These are phyloP conservation scores for Chaetogeoica ovagalla DNA, from an alignment of 2,888 invertebrate species.

Conservation along the genomic window DNA sequence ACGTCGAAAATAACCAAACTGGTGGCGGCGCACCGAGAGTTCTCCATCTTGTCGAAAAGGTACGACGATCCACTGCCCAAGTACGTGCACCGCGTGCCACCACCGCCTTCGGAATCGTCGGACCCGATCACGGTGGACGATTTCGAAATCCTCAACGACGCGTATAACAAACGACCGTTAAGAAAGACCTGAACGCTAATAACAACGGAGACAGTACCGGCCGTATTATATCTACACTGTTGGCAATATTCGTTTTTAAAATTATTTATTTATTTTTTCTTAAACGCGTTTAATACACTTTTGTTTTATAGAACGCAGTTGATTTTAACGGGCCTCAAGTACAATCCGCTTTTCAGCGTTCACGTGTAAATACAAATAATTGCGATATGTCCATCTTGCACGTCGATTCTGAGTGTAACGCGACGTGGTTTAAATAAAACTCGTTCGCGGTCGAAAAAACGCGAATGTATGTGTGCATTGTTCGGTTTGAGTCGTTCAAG, in stretches of 20 bases:
- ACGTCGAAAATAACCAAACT: conserved; percentile 78
- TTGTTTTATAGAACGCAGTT: no score
- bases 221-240: background rate
- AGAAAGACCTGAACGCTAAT: conserved; percentile 16
- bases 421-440: no score
- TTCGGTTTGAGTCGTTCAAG: no score
- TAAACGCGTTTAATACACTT: background rate
- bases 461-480: no score
- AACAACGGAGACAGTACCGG: background rate
- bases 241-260: no score
- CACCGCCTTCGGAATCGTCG: conserved; percentile 31
- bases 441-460: no score
- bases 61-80: conserved; percentile 66
- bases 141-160: conserved; percentile 43
- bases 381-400: no score
- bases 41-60: conserved; percentile 78
- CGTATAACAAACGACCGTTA: conserved; percentile 30
- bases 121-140: conserved; percentile 41
- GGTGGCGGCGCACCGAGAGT: conserved; percentile 84
- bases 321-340: background rate
- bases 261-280: no score
- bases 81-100: conserved; percentile 24
- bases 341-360: background rate
- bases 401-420: no score
- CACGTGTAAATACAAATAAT: no score